These are phyloP conservation scores for Drosophila pseudoobscura DNA, from an alignment of 1,140 invertebrate genomes.

Conservation along the genomic window DNA sequence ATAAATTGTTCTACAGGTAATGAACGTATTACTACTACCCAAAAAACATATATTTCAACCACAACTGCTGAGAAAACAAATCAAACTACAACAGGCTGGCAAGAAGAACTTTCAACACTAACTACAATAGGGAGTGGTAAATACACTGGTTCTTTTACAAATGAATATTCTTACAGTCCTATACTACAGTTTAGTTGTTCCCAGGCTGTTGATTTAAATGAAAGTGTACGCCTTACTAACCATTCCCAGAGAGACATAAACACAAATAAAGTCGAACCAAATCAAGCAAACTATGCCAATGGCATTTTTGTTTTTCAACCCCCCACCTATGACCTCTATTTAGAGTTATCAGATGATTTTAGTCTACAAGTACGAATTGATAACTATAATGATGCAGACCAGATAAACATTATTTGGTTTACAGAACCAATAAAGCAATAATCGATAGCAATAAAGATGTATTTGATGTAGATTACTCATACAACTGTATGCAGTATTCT, in stretches of 20 bases:
- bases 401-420: slow-evolving; percentile 64
- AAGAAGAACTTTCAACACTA: not conserved
- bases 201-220: slow-evolving; percentile 21
- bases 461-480: slow-evolving; percentile 23
- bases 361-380: slow-evolving; percentile 43
- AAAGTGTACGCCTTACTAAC: too few species aligned
- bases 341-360: slow-evolving; percentile 36
- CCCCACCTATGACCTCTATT: slow-evolving; percentile 50
- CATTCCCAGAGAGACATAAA: not conserved
- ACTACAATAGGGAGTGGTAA: slow-evolving; percentile 4
- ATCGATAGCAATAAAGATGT: not conserved
- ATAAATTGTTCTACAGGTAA: slow-evolving; percentile 6
- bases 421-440: too few species aligned
- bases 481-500: slow-evolving; percentile 54
- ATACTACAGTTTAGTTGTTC: slow-evolving; percentile 39
- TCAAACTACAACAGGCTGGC: not conserved
- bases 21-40: too few species aligned
- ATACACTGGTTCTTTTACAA: not conserved
- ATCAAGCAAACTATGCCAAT: not conserved
- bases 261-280: not conserved
- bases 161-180: not conserved
- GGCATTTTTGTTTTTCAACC: slow-evolving; percentile 44
- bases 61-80: not conserved
- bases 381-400: slow-evolving; percentile 15
- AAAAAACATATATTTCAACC: too few species aligned